Evolutionary conservation across 37 sponge, comb jelly and placozoan genomes (phyloP), one percentile per base, ranked within the genome.

Genomic region (Crambe crambe): DNA sequence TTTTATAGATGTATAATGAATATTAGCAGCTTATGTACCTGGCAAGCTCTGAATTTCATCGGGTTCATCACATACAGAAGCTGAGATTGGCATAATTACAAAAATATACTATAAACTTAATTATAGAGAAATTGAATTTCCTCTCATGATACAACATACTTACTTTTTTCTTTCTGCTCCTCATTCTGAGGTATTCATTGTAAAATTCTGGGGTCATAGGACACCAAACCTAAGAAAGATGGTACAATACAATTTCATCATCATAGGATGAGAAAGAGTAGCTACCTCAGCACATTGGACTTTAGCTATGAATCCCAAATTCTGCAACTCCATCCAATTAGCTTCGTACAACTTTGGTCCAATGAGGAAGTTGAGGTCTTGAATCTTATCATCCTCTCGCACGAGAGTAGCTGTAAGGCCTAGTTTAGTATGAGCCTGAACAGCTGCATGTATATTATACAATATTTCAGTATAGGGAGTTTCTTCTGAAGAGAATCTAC

Each of bases 301-400:
- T 56, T 82, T 72, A 40, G 99, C 99, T 42, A 98, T 98, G 86
- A 74, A 98, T 2, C 96, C 96, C 38, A 27, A 47, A 41, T 81
- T 90, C 82, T 98, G 99, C 25, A 98, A 83, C 80, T 98, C 98
- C 96, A 95, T 98, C 98, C 98, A 98, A 84, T 98, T 98, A 30
- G 98, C 96, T 47, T 98, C 96, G 64, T 95, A 98, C 47, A 98
- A 77, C 54, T 98, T 98, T 21, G 98, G 98, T 22, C 98, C 99
- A 86, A 98, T 98, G 29, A 98, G 84, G 60, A 98, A 98, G 80
- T 98, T 98, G 42, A 98, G 92, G 80, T 98, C 99, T 56, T 96
- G 89, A 58, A 98, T 98, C 68, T 86, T 90, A 60, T 95, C 99
- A 68, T 98, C 99, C 58, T 98, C 99, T 68, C 99, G 83, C 23